Conservation (phyloP, 2,888 invertebrate species). For the Trachelus troglodyta region DNA sequence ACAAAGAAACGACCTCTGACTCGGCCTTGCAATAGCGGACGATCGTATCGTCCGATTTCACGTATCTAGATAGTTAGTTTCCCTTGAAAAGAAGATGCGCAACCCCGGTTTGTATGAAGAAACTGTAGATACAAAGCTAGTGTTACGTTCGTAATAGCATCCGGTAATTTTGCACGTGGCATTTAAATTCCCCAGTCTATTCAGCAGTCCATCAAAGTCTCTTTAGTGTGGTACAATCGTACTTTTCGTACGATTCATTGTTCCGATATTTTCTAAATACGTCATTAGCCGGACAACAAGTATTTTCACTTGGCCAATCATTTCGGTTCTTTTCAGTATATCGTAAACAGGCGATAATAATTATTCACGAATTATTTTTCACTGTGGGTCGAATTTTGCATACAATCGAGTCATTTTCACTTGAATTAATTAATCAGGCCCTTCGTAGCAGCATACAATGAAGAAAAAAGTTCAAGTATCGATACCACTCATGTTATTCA, state of each 20-base stretch:
- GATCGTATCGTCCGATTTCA: constrained; percentile 40
- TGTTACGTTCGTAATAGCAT: constrained; percentile 35
- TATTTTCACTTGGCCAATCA: not conserved
- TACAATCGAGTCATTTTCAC: too few species aligned
- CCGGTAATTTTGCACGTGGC: constrained; percentile 24
- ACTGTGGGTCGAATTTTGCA: too few species aligned
- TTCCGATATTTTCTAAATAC: not conserved
- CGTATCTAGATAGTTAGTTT: constrained; percentile 23
- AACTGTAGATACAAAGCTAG: not conserved
- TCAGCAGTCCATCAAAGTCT: not conserved
- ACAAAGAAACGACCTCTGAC: constrained; percentile 7
- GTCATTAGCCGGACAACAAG: not conserved
- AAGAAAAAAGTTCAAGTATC: too few species aligned
- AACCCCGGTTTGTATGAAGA: not conserved
- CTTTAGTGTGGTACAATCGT: not conserved
- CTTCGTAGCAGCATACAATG: too few species aligned
- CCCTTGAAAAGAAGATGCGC: constrained; percentile 35
- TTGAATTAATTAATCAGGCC: too few species aligned
- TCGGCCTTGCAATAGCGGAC: constrained; percentile 40
- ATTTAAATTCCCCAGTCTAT: not conserved
- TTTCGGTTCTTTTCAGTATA: too few species aligned
- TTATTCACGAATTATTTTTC: too few species aligned
- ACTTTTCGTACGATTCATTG: not conserved
- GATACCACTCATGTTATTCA: not conserved
- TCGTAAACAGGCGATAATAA: too few species aligned